Percentiles rank a stretch among this genome's conserved stretches.
These are phyloP conservation scores for Sorex araneus DNA, from an alignment of 2,113 vertebrate genomes.

Conservation along the genomic window DNA sequence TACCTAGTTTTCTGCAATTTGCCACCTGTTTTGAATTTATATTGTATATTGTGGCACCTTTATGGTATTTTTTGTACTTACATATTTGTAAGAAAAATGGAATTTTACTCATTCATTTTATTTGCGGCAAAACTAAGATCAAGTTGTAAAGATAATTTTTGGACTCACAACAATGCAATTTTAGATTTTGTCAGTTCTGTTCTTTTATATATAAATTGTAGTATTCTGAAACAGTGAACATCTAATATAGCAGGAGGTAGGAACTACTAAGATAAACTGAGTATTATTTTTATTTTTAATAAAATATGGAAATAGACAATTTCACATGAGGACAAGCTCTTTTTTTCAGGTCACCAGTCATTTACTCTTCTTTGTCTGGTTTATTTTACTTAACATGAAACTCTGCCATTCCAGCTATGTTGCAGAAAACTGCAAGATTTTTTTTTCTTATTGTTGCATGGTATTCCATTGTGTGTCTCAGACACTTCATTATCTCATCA, in stretches of 20 bases:
- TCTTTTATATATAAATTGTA: background rate
- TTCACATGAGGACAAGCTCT: too few species aligned
- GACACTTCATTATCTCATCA: too few species aligned
- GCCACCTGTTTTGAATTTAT: background rate
- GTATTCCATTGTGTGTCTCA: too few species aligned
- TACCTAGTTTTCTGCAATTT: background rate
- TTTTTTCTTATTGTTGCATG: too few species aligned
- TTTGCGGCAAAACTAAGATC: background rate
- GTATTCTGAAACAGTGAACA: background rate
- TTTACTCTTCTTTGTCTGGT: too few species aligned
- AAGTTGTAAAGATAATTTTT: background rate
- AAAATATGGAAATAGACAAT: too few species aligned
- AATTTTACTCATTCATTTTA: background rate
- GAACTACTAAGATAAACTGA: background rate
- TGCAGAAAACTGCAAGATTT: too few species aligned
- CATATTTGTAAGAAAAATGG: constrained; percentile 27
- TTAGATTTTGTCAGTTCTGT: background rate
- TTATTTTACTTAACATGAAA: too few species aligned
- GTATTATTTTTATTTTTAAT: too few species aligned
- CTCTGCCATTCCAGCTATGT: too few species aligned
- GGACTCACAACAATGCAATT: background rate
- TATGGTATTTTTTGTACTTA: constrained; percentile 20
- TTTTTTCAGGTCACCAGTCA: too few species aligned
- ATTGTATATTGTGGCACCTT: background rate
- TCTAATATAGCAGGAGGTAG: background rate